A percentile compares a stretch with the other conserved stretches of the same genome.
Evolutionary conservation across 2,113 vertebrate species (phyloP).

Genomic region (Symphodus melops): DNA sequence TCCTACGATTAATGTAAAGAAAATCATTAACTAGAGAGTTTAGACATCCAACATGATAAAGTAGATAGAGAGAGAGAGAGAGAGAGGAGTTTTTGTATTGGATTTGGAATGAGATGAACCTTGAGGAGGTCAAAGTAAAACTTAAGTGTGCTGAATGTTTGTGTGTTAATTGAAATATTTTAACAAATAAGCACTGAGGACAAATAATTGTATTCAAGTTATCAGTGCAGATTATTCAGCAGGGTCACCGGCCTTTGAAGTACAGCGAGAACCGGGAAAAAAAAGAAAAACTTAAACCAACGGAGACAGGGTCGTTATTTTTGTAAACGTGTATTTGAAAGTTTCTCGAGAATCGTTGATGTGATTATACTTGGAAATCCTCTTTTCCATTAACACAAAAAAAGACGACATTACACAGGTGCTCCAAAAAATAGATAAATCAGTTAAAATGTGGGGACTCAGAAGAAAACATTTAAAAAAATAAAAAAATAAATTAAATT

Average conservation of each 20-base stretch:
- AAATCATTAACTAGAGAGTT: neutral
- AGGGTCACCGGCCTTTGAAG: slow-evolving; percentile 8
- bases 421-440: too few relatives aligned
- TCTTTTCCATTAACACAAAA: neutral
- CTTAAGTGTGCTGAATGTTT: neutral
- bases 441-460: too few relatives aligned
- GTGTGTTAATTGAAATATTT: slow-evolving; percentile 3
- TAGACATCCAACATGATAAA: too few relatives aligned
- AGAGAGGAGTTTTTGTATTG: neutral
- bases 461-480: too few relatives aligned
- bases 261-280: neutral
- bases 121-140: slow-evolving; percentile 3
- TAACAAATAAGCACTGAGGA: slow-evolving; percentile 21
- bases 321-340: neutral
- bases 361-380: too few relatives aligned
- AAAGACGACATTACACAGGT: neutral
- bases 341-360: neutral
- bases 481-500: too few relatives aligned
- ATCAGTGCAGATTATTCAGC: neutral
- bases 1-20: too few relatives aligned
- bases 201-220: slow-evolving; percentile 23
- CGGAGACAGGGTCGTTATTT: slow-evolving; percentile 10
- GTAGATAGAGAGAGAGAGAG: neutral
- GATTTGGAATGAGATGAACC: neutral
- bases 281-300: neutral